These are phyloP conservation scores for Chionodraco myersi DNA, from an alignment of 2,113 vertebrate genomes.

Conservation along the genomic window DNA sequence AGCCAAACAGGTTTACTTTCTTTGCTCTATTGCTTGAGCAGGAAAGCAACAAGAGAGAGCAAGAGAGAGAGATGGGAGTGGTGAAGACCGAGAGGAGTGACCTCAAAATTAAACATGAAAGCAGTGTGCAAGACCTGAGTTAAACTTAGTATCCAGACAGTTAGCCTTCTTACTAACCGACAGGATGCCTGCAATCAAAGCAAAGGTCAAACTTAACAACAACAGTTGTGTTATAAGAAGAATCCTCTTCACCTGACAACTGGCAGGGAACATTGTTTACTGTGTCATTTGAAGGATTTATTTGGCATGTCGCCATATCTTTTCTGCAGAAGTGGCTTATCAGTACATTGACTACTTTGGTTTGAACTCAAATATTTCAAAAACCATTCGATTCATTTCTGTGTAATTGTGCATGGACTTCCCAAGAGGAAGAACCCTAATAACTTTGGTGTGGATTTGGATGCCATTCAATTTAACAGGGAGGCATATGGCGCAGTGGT, in stretches of 20 bases:
- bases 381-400: neutral
- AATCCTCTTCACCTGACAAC: neutral
- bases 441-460: neutral
- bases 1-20: constrained; percentile 80
- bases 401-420: neutral
- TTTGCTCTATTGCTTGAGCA: constrained; percentile 62
- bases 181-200: neutral
- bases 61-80: constrained; percentile 15
- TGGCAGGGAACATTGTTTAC: neutral
- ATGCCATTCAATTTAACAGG: too few species aligned
- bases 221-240: neutral
- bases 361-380: neutral
- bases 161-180: neutral
- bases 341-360: neutral
- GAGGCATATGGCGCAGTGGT: too few species aligned
- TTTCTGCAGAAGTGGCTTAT: neutral
- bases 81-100: constrained; percentile 43
- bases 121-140: neutral
- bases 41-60: constrained; percentile 7
- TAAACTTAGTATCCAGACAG: neutral
- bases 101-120: constrained; percentile 43
- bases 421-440: neutral
- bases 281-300: neutral
- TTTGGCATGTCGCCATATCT: neutral
- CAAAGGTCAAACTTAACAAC: neutral